Evolutionary conservation across 2,888 invertebrate species (phyloP), one percentile per base, ranked within the genome.

Genomic region (Agonopterix alstromeriana): DNA sequence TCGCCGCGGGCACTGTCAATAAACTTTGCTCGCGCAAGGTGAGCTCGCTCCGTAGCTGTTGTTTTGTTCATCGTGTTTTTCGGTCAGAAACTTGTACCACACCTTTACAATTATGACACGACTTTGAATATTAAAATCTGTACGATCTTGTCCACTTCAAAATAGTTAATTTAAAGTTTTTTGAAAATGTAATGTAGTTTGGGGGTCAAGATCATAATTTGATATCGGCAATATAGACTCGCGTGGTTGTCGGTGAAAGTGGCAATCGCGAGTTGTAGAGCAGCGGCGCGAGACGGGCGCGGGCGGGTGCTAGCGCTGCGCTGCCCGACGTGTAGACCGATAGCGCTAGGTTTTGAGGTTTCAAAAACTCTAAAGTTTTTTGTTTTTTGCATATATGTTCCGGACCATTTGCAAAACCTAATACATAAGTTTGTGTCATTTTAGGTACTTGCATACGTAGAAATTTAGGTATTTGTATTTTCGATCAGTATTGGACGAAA

Each of bases 231-330:
- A 76, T 70, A 77, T 76, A 63, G 71, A 68, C 68, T 75, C 70
- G 77, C 73, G 70, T 69, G 67, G 69, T 69, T 63, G 73, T 68
- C 69, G 87, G 87, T 87, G 87, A 88, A 87, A 87, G 87, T 88
- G 80, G 81, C 78, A 57, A 80, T 76, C 73, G 75, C 78, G 74
- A 77, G 77, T 78, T 75, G 72, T 78, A 78, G 68, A 72, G 74
- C 79, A 82, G 70, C 79, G 83, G 85, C 84, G 80, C 87, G 86
- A 80, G 79, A 88, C 87, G 85, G 74, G 71, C 76, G 75, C 83
- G 78, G 74, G 73, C 73, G 74, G 71, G 73, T 66, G 73, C 67
- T 70, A 64, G 60, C 60, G 60, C 56, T 2, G 54, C 17, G 47
- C 41, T 51, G 67, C 74, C 76, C 77, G 73, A 86, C 86, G 87